phyloP scores from a whole-genome alignment of 2,888 invertebrate species.

The Agrochola litura region DNA sequence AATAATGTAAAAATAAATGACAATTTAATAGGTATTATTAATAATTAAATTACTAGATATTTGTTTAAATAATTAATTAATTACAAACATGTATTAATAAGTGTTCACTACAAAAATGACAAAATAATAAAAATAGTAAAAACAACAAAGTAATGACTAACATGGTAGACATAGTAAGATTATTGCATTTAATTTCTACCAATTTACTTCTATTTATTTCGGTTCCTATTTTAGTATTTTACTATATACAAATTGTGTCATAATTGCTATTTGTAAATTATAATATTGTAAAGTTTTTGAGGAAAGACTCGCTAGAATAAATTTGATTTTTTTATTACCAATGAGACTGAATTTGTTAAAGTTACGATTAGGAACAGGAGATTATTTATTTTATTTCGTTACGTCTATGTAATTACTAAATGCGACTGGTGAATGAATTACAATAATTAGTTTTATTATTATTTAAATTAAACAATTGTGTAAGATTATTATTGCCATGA shows the following conservation, averaged over 20 bases:
- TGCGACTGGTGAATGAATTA: conserved; percentile 64
- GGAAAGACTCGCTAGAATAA: conserved; percentile 80
- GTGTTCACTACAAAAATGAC: conserved; percentile 51
- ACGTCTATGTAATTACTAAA: conserved; percentile 63
- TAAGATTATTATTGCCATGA: conserved; percentile 68
- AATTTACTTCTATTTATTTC: conserved; percentile 70
- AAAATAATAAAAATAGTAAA: conserved; percentile 71
- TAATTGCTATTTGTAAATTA: conserved; percentile 70
- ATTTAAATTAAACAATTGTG: conserved; percentile 62
- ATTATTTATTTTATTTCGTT: conserved; percentile 84
- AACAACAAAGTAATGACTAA: conserved; percentile 61
- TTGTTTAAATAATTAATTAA: conserved; percentile 49
- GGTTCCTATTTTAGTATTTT: conserved; percentile 71
- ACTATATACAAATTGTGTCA: conserved; percentile 71
- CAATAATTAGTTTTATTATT: conserved; percentile 60
- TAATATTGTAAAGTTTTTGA: conserved; percentile 79
- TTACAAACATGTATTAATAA: conserved; percentile 57
- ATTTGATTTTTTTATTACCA: conserved; percentile 83
- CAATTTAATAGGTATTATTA: conserved; percentile 63
- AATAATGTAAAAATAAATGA: conserved; percentile 53
- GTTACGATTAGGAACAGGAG: conserved; percentile 81
- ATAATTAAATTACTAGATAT: conserved; percentile 54
- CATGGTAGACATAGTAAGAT: conserved; percentile 64
- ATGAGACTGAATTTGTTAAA: conserved; percentile 90
- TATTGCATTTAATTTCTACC: conserved; percentile 77